phyloP scores from a whole-genome alignment of 2,113 vertebrate genomes.

The Garra rufa region DNA sequence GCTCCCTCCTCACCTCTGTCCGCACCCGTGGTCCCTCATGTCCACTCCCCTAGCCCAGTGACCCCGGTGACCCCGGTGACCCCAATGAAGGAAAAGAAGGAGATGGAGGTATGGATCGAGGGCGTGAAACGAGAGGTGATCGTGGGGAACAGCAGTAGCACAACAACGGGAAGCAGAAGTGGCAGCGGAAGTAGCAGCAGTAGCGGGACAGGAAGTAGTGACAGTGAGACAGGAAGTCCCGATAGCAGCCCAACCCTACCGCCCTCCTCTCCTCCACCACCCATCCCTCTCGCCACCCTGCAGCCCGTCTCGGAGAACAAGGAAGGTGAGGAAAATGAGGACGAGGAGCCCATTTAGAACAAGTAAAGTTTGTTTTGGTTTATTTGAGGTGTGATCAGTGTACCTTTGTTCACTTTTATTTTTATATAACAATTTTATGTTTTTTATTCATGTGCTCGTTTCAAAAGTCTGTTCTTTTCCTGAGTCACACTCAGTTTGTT shows the following conservation, averaged over 20 bases:
- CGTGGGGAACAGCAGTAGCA: slow-evolving; percentile 51
- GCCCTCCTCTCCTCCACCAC: slow-evolving; percentile 52
- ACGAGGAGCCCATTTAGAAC: slow-evolving; percentile 69
- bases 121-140: slow-evolving; percentile 47
- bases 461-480: slow-evolving; percentile 37
- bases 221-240: slow-evolving; percentile 39
- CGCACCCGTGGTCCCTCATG: slow-evolving; percentile 28
- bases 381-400: slow-evolving; percentile 18
- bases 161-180: slow-evolving; percentile 23
- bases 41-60: slow-evolving; percentile 27
- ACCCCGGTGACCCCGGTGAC: fast-evolving
- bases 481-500: slow-evolving; percentile 39
- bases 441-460: slow-evolving; percentile 62
- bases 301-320: slow-evolving; percentile 52
- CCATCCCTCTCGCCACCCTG: slow-evolving; percentile 62
- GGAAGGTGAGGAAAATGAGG: slow-evolving; percentile 65
- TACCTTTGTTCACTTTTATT: slow-evolving; percentile 35
- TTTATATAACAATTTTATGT: slow-evolving; percentile 36
- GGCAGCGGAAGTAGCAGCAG: slow-evolving; percentile 39
- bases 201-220: slow-evolving; percentile 37
- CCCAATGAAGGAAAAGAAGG: slow-evolving; percentile 24
- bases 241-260: slow-evolving; percentile 59
- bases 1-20: slow-evolving; percentile 42
- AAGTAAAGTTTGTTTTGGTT: not conserved
- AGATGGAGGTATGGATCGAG: slow-evolving; percentile 72